Evolutionary conservation across 1,140 invertebrate genomes (phyloP).

Genomic region (Whitmania pigra): DNA sequence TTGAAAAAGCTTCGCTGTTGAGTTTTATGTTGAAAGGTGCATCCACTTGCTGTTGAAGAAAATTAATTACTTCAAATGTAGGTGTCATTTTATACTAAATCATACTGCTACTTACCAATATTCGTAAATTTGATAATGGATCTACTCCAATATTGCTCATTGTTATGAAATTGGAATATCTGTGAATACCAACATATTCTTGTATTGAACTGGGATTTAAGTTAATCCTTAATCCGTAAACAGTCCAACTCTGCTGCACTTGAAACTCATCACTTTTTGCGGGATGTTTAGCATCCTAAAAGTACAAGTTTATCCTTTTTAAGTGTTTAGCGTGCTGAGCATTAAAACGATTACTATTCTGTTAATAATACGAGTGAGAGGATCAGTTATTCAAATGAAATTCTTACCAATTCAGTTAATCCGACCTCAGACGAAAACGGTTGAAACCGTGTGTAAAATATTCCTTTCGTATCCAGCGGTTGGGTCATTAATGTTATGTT

Average conservation of each 20-base stretch:
- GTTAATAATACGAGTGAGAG: too few species aligned
- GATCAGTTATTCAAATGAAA: too few species aligned
- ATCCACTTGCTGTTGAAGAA: too few species aligned
- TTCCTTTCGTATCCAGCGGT: neutral
- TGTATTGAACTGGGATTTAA: conserved; percentile 16
- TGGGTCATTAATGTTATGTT: conserved; percentile 1
- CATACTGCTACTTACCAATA: neutral
- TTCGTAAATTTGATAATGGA: neutral
- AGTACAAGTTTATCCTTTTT: neutral
- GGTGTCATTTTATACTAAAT: neutral
- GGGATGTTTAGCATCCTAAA: conserved; percentile 26
- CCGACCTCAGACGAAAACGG: conserved; percentile 10
- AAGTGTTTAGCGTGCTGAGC: too few species aligned
- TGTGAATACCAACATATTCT: conserved; percentile 21
- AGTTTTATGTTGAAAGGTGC: too few species aligned
- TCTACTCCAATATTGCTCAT: conserved; percentile 26
- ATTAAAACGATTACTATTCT: too few species aligned
- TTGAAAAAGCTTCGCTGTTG: too few species aligned
- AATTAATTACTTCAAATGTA: neutral
- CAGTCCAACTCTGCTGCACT: conserved; percentile 23
- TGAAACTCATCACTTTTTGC: conserved; percentile 15
- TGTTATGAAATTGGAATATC: conserved; percentile 15
- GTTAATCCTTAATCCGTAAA: conserved; percentile 24
- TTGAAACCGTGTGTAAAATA: conserved; percentile 19
- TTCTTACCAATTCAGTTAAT: conserved; percentile 18